phyloP scores from a whole-genome alignment of 1,140 invertebrate species.

The Hylyphantes graminicola region DNA sequence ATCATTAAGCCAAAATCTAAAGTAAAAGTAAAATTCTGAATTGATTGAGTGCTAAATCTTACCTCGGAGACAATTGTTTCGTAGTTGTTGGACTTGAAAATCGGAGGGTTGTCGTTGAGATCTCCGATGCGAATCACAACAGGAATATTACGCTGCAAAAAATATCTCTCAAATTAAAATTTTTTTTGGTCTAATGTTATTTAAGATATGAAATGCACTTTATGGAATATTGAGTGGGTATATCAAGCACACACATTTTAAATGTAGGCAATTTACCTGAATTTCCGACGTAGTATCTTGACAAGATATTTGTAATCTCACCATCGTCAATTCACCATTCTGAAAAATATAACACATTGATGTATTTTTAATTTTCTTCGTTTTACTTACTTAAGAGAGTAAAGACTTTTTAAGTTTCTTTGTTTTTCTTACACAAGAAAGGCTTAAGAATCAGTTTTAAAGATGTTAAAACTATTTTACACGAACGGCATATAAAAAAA shows the following conservation, averaged over 20 bases:
- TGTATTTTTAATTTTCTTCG: background rate
- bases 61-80: constrained; percentile 88
- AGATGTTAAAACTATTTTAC: too few species aligned
- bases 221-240: too few species aligned
- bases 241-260: too few species aligned
- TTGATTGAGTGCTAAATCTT: constrained; percentile 64
- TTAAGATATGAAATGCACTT: background rate
- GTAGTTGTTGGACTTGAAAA: constrained; percentile 77
- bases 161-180: background rate
- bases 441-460: too few species aligned
- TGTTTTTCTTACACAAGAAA: too few species aligned
- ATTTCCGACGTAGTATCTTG: constrained; percentile 1
- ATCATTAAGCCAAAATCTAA: too few species aligned
- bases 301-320: constrained; percentile 54
- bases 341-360: constrained; percentile 5
- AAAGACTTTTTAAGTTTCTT: too few species aligned
- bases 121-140: constrained; percentile 90
- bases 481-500: too few species aligned
- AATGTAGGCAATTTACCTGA: constrained; percentile 17
- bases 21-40: too few species aligned
- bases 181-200: background rate
- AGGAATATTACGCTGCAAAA: constrained; percentile 77
- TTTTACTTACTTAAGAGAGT: too few species aligned
- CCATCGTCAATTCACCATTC: constrained; percentile 50
- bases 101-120: constrained; percentile 84